Percentiles rank a stretch among this genome's conserved stretches.
phyloP scores from a whole-genome alignment of 2,113 vertebrate species.

The Ia io region DNA sequence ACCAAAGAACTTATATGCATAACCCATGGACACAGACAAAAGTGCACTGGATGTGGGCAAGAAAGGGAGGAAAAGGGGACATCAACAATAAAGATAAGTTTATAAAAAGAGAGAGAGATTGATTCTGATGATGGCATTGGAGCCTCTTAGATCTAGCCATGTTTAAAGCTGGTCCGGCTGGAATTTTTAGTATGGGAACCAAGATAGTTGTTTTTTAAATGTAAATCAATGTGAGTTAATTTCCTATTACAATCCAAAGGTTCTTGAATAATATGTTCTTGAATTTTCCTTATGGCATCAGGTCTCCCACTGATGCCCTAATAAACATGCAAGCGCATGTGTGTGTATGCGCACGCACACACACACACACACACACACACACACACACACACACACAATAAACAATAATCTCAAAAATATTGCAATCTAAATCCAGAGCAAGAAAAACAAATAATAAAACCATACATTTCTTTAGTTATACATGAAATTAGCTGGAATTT shows the following conservation, averaged over 20 bases:
- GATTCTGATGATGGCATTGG: not conserved
- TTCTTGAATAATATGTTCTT: not conserved
- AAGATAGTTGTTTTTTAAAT: not conserved
- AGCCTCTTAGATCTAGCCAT: not conserved
- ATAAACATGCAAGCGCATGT: not conserved
- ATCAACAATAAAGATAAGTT: too few species aligned
- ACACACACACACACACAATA: not conserved
- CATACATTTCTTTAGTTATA: not conserved
- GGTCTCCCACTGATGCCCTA: not conserved
- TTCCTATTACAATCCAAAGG: not conserved
- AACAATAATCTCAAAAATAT: slow-evolving; percentile 6
- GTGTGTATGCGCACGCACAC: not conserved
- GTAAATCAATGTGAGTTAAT: slow-evolving; percentile 6
- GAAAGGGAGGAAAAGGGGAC: too few species aligned
- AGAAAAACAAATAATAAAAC: not conserved
- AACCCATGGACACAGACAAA: too few species aligned
- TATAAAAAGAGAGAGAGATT: not conserved
- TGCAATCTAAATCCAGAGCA: not conserved
- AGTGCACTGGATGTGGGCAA: too few species aligned
- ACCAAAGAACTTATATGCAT: too few species aligned
- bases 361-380: not conserved
- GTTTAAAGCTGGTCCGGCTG: not conserved
- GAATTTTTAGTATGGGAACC: not conserved
- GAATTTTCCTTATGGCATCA: not conserved
- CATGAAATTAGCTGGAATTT: not conserved